A percentile compares a stretch with the other conserved stretches of the same genome.
phyloP scores from a whole-genome alignment of 2,888 invertebrate species.

The Clunio marinus region DNA sequence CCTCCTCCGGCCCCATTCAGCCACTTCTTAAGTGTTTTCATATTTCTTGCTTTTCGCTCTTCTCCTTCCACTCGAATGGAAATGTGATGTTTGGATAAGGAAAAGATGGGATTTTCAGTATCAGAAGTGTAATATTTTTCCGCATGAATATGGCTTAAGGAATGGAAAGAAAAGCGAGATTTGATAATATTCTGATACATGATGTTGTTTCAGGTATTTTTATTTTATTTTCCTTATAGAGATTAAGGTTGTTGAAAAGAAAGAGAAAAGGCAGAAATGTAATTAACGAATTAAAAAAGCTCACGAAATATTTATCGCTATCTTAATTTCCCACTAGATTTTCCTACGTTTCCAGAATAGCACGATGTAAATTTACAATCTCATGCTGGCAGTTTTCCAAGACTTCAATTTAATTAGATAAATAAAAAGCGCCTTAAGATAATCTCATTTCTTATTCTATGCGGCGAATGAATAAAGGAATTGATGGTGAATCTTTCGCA shows the following conservation, averaged over 20 bases:
- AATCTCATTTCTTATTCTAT: slow-evolving; percentile 35
- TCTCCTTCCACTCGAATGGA: not conserved
- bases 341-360: slow-evolving; percentile 12
- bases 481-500: not conserved
- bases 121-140: slow-evolving; percentile 17
- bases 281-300: slow-evolving; percentile 20
- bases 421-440: slow-evolving; percentile 29
- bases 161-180: not conserved
- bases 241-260: too few species aligned
- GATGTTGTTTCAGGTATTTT: not conserved
- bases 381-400: not conserved
- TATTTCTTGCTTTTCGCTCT: slow-evolving; percentile 14
- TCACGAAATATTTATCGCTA: slow-evolving; percentile 27
- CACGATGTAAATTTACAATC: not conserved
- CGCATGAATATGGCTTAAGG: not conserved
- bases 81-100: slow-evolving; percentile 25
- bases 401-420: slow-evolving; percentile 38
- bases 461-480: not conserved
- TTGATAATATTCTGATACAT: not conserved
- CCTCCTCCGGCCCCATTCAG: not conserved
- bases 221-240: too few species aligned
- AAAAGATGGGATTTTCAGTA: slow-evolving; percentile 20
- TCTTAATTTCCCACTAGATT: slow-evolving; percentile 38
- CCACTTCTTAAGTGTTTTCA: slow-evolving; percentile 24
- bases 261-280: slow-evolving; percentile 13